Conservation (phyloP, 2,797 vertebrate species). For the Hydrophis major region DNA sequence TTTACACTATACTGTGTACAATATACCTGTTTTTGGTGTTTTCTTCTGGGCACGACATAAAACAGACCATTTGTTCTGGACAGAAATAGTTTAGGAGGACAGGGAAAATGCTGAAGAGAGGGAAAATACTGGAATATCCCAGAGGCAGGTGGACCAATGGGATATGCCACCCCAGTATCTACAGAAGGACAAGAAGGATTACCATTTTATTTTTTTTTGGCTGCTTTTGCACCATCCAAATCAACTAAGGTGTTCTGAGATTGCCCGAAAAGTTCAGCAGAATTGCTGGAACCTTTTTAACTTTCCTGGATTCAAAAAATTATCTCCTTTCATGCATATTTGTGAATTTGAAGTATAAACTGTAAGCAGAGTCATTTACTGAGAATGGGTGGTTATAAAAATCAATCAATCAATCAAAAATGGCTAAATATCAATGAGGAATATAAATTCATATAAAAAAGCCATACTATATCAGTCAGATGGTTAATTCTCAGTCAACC, state of each 20-base stretch:
- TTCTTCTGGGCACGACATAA: not conserved
- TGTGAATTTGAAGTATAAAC: not conserved
- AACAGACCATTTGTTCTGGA: not conserved
- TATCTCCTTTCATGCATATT: not conserved
- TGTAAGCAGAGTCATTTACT: not conserved
- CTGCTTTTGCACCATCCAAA: not conserved
- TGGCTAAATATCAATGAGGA: not conserved
- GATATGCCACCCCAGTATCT: not conserved
- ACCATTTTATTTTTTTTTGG: not conserved
- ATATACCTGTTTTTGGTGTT: not conserved
- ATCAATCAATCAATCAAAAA: not conserved
- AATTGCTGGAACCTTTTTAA: not conserved
- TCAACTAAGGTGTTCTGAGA: not conserved
- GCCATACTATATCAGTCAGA: not conserved
- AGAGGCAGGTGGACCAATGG: not conserved
- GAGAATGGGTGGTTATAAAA: not conserved
- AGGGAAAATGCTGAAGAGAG: not conserved
- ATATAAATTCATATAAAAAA: not conserved
- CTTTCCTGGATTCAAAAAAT: not conserved
- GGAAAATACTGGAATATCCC: not conserved
- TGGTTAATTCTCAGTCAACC: not conserved
- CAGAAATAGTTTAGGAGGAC: not conserved
- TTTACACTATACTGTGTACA: not conserved
- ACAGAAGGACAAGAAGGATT: not conserved
- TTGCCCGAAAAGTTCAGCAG: not conserved